Evolutionary conservation across 2,797 vertebrate species (phyloP), one percentile per base, ranked within the genome.

Genomic region (Pseudochromis fuscus): DNA sequence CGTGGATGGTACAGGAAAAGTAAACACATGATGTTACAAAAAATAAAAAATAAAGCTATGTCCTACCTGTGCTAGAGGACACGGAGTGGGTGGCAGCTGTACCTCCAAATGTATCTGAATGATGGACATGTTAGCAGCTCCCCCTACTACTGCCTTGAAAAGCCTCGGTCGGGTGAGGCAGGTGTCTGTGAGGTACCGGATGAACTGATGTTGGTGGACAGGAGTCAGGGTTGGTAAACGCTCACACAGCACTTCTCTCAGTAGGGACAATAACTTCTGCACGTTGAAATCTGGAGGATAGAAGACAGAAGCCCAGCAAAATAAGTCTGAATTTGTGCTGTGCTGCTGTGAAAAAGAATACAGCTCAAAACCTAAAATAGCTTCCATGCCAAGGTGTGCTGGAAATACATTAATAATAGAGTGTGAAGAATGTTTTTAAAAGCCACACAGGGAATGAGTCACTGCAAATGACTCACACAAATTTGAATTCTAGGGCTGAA

Each of bases 51-150:
- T 7, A 44, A 9, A 23, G 4, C 1, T 10, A 1, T 21, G 38
- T 49, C 10, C 13, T 61, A 91, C 89, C 89, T 90, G 44, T n/a
- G 27, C 8, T 1, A 89, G 72, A 56, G 88, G 85, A 37, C 50
- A 64, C 1, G 76, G 75, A 13, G 44, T 65, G 1, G 89, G 83
- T 0, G 90, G 89, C 38, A 83, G 10, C 64, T 87, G 12, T 68
- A 92, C 81, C 71, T 88, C 72, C 76, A 90, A 25, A 4, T 81
- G 77, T 4, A 50, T 25, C 52, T 23, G 82, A 38, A 7, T 0
- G 7, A 52, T 4, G 7, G 76, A 52, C 15, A 33, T 0, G 25
- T 72, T 18, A 0, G 49, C 12, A 2, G 45, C 63, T 42, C 83
- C 62, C 1, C 31, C 1, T 9, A 82, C 51, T 27, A 64, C 82